Conservation (phyloP, 2,797 vertebrate species). For the Myiotriccus ornatus region DNA sequence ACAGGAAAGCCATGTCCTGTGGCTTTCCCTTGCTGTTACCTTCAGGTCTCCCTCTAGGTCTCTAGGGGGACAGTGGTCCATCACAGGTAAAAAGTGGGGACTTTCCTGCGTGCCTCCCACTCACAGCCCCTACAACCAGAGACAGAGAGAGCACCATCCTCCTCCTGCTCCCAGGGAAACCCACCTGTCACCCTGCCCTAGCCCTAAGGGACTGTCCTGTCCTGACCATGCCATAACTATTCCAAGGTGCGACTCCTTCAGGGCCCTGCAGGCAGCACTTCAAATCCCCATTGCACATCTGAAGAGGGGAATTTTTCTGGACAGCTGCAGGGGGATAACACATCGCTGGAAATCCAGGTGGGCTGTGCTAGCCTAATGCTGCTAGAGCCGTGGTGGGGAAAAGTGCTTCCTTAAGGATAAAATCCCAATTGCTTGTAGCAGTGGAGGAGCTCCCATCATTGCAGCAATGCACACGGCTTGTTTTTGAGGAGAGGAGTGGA, state of each 20-base stretch:
- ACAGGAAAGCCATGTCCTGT: not conserved
- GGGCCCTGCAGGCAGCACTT: not conserved
- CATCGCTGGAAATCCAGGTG: fast-evolving
- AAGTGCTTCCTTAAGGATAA: not conserved
- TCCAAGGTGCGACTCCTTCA: not conserved
- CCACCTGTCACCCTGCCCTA: not conserved
- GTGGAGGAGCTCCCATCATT: not conserved
- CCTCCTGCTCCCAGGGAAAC: not conserved
- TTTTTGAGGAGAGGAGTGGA: not conserved
- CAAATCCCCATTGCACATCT: not conserved
- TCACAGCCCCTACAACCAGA: not conserved
- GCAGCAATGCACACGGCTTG: not conserved
- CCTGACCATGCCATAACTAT: not conserved
- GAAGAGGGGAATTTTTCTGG: not conserved
- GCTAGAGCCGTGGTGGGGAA: fast-evolving
- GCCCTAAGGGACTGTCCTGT: not conserved
- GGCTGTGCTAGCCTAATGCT: too few relatives aligned
- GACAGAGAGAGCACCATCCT: not conserved
- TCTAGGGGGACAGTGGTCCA: not conserved
- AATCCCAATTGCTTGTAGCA: fast-evolving
- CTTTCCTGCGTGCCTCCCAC: not conserved
- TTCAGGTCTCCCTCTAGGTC: not conserved
- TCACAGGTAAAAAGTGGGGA: not conserved
- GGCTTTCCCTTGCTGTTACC: not conserved
- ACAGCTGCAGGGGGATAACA: fast-evolving